A percentile compares a stretch with the other conserved stretches of the same genome.
Conservation (phyloP, 2,113 vertebrate species). For the Gymnogyps californianus region DNA sequence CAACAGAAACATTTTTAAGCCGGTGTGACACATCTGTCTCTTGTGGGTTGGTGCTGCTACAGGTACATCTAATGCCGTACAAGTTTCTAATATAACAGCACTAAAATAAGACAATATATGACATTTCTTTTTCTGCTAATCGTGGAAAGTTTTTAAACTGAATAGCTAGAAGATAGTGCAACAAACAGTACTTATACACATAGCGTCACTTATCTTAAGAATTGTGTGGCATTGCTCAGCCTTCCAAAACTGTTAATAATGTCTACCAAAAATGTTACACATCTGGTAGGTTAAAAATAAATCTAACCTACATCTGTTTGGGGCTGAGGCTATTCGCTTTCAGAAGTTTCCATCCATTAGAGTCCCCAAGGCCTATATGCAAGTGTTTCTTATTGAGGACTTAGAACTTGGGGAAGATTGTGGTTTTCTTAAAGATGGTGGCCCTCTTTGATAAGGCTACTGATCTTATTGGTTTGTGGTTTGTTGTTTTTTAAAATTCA, state of each 20-base stretch:
- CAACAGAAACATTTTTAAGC: conserved; percentile 24
- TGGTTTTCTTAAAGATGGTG: background rate
- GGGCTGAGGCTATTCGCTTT: background rate
- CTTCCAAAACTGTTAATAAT: background rate
- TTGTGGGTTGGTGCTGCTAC: background rate
- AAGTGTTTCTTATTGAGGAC: background rate
- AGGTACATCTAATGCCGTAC: background rate
- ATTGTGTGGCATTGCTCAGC: background rate
- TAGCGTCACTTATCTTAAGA: background rate
- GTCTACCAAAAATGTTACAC: background rate
- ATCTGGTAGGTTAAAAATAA: background rate
- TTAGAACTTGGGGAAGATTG: background rate
- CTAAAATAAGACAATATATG: background rate
- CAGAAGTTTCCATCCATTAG: background rate
- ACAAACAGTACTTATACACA: background rate
- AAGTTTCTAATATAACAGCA: background rate
- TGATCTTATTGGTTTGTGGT: background rate
- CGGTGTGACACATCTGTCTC: conserved; percentile 2
- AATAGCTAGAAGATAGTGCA: background rate
- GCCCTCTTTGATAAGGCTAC: background rate
- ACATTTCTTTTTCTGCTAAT: background rate
- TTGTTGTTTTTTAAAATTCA: background rate
- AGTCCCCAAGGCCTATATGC: background rate
- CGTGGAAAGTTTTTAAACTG: background rate
- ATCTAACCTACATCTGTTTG: background rate